These are phyloP conservation scores for Pelecanoides urinatrix DNA, from an alignment of 2,113 vertebrate genomes.

Conservation along the genomic window DNA sequence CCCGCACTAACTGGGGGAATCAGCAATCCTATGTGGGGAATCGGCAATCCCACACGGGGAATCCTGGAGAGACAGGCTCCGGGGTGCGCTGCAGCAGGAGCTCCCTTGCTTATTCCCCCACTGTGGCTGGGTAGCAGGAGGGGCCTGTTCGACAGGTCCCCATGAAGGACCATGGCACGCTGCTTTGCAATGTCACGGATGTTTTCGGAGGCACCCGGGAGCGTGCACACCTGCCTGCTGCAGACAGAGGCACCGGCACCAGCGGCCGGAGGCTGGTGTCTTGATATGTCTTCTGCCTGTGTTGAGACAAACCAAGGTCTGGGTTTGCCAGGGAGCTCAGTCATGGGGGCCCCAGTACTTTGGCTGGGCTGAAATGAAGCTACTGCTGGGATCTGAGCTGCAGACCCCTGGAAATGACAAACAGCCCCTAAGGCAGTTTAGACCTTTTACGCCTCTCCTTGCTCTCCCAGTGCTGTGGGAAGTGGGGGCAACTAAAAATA, in stretches of 20 bases:
- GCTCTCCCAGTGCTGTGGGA: not conserved
- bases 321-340: not conserved
- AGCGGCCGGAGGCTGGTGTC: not conserved
- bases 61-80: not conserved
- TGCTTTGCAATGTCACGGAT: not conserved
- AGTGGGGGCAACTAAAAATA: not conserved
- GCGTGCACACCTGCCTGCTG: not conserved
- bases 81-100: fast-evolving
- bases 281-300: not conserved
- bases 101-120: not conserved
- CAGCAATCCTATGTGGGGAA: fast-evolving
- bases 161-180: fast-evolving
- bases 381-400: not conserved
- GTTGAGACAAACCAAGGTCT: not conserved
- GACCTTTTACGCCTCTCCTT: not conserved
- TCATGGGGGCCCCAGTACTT: not conserved
- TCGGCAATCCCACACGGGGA: fast-evolving
- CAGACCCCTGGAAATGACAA: not conserved
- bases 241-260: not conserved
- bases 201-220: fast-evolving
- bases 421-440: not conserved
- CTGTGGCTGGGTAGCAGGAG: not conserved
- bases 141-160: not conserved
- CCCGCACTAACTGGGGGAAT: not conserved
- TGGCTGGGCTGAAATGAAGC: not conserved